These are phyloP conservation scores for Siniperca chuatsi DNA, from an alignment of 2,113 vertebrate genomes.

Conservation along the genomic window DNA sequence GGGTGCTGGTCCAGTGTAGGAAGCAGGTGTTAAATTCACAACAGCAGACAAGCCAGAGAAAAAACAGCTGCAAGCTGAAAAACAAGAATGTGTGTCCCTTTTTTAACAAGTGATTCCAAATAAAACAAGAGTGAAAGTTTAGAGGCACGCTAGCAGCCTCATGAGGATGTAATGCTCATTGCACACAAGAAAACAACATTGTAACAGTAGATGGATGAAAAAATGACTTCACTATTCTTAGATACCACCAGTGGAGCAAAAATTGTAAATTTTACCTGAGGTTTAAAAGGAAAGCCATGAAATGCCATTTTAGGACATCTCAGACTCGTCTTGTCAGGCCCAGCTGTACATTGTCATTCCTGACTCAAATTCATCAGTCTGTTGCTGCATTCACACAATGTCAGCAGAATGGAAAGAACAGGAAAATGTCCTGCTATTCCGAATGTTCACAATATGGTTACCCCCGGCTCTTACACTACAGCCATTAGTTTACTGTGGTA, in stretches of 20 bases:
- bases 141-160: not conserved
- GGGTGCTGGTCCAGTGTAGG: slow-evolving; percentile 45
- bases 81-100: slow-evolving; percentile 20
- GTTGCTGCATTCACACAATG: not conserved
- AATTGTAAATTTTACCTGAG: not conserved
- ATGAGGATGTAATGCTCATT: not conserved
- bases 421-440: not conserved
- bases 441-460: not conserved
- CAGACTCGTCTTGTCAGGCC: not conserved
- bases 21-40: slow-evolving; percentile 70
- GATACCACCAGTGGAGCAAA: not conserved
- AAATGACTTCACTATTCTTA: not conserved
- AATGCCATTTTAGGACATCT: not conserved
- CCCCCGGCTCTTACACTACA: no score
- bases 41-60: slow-evolving; percentile 33
- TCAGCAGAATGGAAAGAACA: not conserved
- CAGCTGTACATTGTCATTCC: not conserved
- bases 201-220: not conserved
- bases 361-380: not conserved
- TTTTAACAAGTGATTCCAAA: not conserved
- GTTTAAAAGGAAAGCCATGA: not conserved
- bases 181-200: not conserved
- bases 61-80: not conserved
- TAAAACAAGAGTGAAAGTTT: not conserved
- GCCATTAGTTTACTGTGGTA: no score